A percentile compares a stretch with the other conserved stretches of the same genome.
These are phyloP conservation scores for Bombus breviceps DNA, from an alignment of 1,140 invertebrate genomes.

Conservation along the genomic window DNA sequence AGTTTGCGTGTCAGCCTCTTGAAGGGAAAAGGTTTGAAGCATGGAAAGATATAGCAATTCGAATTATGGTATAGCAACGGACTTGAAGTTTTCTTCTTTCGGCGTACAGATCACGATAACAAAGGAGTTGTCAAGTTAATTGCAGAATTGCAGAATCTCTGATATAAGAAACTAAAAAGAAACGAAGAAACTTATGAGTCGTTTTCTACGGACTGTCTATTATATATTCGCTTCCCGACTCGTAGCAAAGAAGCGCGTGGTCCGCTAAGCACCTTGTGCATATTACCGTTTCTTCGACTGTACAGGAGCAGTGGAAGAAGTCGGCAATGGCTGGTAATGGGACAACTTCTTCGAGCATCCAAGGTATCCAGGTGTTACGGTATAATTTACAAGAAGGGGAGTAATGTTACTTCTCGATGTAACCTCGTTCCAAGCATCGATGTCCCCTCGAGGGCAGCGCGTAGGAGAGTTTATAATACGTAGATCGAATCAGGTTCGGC, in stretches of 20 bases:
- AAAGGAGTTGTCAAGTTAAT: too few relatives aligned
- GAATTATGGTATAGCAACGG: too few relatives aligned
- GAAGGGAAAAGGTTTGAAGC: too few relatives aligned
- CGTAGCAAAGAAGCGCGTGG: not conserved
- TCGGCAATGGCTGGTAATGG: conserved; percentile 34
- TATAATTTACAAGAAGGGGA: conserved; percentile 53
- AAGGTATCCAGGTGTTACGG: conserved; percentile 35
- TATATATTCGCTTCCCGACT: not conserved
- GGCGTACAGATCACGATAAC: too few relatives aligned
- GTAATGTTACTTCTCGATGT: conserved; percentile 42
- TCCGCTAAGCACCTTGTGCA: not conserved
- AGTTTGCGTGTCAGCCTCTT: too few relatives aligned
- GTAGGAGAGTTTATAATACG: conserved; percentile 17
- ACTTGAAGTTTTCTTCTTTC: too few relatives aligned
- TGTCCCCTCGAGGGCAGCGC: conserved; percentile 14
- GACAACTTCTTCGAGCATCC: conserved; percentile 43
- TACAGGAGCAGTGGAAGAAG: conserved; percentile 36
- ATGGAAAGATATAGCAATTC: too few relatives aligned
- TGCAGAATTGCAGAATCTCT: too few relatives aligned
- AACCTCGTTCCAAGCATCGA: conserved; percentile 8
- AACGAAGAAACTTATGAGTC: not conserved
- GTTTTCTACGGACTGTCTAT: not conserved
- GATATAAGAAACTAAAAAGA: too few relatives aligned
- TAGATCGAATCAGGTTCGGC: conserved; percentile 29
- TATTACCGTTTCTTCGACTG: conserved; percentile 35